phyloP scores from a whole-genome alignment of 2,113 vertebrate genomes.

The Dipodomys ordii region DNA sequence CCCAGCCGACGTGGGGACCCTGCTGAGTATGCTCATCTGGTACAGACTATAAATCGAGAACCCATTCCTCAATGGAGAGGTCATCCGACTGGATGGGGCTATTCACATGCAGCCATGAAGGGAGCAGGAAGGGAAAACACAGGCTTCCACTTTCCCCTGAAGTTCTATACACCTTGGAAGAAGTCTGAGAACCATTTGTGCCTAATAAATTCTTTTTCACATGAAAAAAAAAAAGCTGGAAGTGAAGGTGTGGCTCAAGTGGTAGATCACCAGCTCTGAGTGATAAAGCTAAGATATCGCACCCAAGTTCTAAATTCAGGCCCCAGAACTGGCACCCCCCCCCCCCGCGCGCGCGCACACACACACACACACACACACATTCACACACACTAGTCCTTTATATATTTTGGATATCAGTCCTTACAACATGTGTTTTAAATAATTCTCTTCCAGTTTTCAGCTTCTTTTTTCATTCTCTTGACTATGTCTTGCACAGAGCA shows the following conservation, averaged over 20 bases:
- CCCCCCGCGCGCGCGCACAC: too few species aligned
- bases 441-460: neutral
- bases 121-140: neutral
- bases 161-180: slow-evolving; percentile 31
- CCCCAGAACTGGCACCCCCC: too few species aligned
- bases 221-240: too few species aligned
- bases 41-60: slow-evolving; percentile 93
- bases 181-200: slow-evolving; percentile 10
- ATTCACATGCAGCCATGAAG: slow-evolving; percentile 95
- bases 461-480: neutral
- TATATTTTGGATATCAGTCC: neutral
- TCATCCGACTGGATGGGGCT: slow-evolving; percentile 93
- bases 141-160: neutral
- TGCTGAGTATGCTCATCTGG: slow-evolving; percentile 93
- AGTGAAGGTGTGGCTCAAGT: too few species aligned
- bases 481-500: neutral
- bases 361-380: too few species aligned
- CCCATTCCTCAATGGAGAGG: slow-evolving; percentile 96
- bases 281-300: too few species aligned
- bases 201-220: neutral
- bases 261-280: too few species aligned
- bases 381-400: neutral
- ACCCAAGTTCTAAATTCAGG: too few species aligned
- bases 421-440: neutral
- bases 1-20: slow-evolving; percentile 92